Evolutionary conservation across 2,888 invertebrate genomes (phyloP).

Genomic region (Psococerastis gibbosa): DNA sequence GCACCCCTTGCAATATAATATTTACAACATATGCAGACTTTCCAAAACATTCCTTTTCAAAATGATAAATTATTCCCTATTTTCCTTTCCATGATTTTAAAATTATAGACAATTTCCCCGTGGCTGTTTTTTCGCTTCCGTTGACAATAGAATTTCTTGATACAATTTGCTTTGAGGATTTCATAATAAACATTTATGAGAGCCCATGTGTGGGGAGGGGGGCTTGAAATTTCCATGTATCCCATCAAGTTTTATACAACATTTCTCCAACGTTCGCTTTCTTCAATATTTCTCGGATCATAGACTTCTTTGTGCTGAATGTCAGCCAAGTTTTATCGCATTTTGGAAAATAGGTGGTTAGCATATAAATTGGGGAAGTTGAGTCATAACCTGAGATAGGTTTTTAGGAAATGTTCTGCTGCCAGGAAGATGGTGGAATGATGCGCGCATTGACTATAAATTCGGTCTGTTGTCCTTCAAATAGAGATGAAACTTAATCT

Average conservation of each 20-base stretch:
- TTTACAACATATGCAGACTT: slow-evolving; percentile 8
- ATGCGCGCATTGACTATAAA: no score
- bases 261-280: neutral
- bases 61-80: slow-evolving; percentile 10
- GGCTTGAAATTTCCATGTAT: slow-evolving; percentile 1
- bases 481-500: no score
- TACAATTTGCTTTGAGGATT: slow-evolving; percentile 10
- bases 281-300: slow-evolving; percentile 7
- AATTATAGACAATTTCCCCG: slow-evolving; percentile 10
- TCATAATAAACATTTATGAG: slow-evolving; percentile 10
- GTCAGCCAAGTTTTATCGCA: neutral
- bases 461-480: no score
- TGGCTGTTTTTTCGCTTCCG: slow-evolving; percentile 10
- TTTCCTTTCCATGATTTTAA: slow-evolving; percentile 10
- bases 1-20: slow-evolving; percentile 7
- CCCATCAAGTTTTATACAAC: slow-evolving; percentile 9
- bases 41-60: slow-evolving; percentile 8
- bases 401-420: neutral
- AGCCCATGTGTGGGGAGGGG: neutral
- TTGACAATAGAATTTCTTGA: slow-evolving; percentile 8
- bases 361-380: neutral
- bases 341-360: neutral
- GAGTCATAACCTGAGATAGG: neutral
- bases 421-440: no score
- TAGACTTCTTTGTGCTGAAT: slow-evolving; percentile 3